Evolutionary conservation across 2,797 vertebrate species (phyloP).

Genomic region (Gambelia wislizenii): DNA sequence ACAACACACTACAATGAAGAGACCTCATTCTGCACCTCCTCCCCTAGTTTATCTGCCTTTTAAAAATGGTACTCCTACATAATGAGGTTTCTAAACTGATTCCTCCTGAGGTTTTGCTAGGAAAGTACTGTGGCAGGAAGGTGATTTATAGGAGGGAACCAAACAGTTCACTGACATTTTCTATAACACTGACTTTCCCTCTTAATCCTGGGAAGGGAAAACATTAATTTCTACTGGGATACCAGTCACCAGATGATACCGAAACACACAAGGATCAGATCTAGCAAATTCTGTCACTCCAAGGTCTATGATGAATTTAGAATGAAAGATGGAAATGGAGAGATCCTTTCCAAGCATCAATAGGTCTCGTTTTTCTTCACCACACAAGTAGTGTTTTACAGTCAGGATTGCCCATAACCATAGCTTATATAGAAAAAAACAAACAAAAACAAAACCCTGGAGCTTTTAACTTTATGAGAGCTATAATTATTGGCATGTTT

Average conservation of each 20-base stretch:
- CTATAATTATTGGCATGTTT: neutral
- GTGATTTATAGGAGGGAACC: slow-evolving; percentile 18
- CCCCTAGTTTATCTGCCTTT: neutral
- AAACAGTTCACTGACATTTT: accelerated
- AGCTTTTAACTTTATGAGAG: neutral
- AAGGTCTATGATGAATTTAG: neutral
- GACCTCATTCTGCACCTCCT: slow-evolving; percentile 13
- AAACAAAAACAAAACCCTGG: neutral
- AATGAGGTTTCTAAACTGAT: slow-evolving; percentile 52
- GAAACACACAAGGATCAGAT: neutral
- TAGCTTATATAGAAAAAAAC: neutral
- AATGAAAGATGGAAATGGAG: neutral
- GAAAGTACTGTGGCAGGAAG: neutral
- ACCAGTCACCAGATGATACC: neutral
- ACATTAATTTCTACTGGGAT: neutral
- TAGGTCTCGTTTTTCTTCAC: slow-evolving; percentile 1
- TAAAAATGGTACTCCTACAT: slow-evolving; percentile 37
- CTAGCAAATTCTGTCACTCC: neutral
- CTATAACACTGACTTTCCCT: neutral
- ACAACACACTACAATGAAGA: slow-evolving; percentile 60
- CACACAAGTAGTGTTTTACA: accelerated
- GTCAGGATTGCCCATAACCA: neutral
- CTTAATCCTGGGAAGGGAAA: slow-evolving; percentile 9
- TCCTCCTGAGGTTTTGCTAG: slow-evolving; percentile 11
- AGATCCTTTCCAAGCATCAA: neutral